Conservation (phyloP, 1,140 invertebrate genomes). For the Schlechtendalia chinensis region DNA sequence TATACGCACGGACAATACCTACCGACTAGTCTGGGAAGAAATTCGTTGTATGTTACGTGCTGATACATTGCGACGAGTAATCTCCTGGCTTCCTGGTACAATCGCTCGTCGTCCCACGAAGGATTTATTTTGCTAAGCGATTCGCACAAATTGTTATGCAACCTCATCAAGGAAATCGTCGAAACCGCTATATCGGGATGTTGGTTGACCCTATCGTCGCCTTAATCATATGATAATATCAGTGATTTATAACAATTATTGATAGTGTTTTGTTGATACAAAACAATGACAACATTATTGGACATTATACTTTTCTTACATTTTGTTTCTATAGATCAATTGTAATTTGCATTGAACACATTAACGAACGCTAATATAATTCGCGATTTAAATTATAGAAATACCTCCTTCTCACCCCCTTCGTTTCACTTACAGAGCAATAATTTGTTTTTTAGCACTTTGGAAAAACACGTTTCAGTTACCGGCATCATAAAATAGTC, state of each 20-base stretch:
- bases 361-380: too few species aligned
- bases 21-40: constrained; percentile 77
- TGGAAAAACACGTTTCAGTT: not conserved
- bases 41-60: constrained; percentile 86
- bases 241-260: too few species aligned
- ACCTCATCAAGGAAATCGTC: constrained; percentile 78
- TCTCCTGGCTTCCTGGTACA: constrained; percentile 77
- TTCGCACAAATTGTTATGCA: constrained; percentile 81
- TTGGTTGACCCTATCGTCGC: constrained; percentile 77
- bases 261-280: too few species aligned
- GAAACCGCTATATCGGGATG: constrained; percentile 77
- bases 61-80: constrained; percentile 83
- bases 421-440: too few species aligned
- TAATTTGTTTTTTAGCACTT: too few species aligned
- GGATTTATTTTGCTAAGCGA: constrained; percentile 65
- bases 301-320: too few species aligned
- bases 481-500: not conserved
- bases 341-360: too few species aligned
- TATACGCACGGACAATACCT: not conserved
- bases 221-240: constrained; percentile 54
- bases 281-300: too few species aligned
- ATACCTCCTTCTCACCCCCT: too few species aligned
- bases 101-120: constrained; percentile 68
- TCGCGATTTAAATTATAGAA: too few species aligned
- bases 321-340: too few species aligned